A percentile compares a stretch with the other conserved stretches of the same genome.
phyloP scores from a whole-genome alignment of 2,113 vertebrate genomes.

The Myotis davidii region DNA sequence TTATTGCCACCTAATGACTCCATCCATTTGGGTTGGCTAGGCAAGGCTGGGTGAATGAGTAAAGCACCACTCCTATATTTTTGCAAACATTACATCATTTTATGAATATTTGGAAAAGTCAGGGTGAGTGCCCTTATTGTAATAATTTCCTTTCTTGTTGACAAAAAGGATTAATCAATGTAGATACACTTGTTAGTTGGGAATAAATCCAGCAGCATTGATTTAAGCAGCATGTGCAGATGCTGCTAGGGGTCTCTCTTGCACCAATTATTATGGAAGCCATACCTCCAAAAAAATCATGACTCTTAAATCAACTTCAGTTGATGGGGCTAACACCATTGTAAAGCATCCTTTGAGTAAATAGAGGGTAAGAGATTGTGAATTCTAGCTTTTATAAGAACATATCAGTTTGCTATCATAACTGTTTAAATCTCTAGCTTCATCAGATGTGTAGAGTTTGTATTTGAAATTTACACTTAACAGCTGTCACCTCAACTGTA shows the following conservation, averaged over 20 bases:
- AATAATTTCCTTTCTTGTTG: neutral
- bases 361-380: neutral
- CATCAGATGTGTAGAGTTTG: neutral
- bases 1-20: neutral
- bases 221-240: constrained; percentile 38
- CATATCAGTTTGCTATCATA: neutral
- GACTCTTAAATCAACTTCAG: constrained; percentile 52
- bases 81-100: constrained; percentile 39
- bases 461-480: constrained; percentile 12
- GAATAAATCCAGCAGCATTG: neutral
- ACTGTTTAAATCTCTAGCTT: constrained; percentile 13
- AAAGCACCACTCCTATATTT: neutral
- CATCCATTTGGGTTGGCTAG: neutral
- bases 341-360: constrained; percentile 50
- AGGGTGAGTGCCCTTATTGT: neutral
- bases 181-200: constrained; percentile 21
- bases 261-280: constrained; percentile 43
- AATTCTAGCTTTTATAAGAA: neutral
- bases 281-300: neutral
- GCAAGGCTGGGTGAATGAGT: neutral
- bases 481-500: neutral
- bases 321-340: neutral
- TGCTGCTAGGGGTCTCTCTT: constrained; percentile 57
- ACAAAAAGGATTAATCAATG: neutral
- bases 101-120: constrained; percentile 30